Percentiles rank a stretch among this genome's conserved stretches.
These are phyloP conservation scores for Caradrina clavipalpis DNA, from an alignment of 2,888 invertebrate genomes.

Conservation along the genomic window DNA sequence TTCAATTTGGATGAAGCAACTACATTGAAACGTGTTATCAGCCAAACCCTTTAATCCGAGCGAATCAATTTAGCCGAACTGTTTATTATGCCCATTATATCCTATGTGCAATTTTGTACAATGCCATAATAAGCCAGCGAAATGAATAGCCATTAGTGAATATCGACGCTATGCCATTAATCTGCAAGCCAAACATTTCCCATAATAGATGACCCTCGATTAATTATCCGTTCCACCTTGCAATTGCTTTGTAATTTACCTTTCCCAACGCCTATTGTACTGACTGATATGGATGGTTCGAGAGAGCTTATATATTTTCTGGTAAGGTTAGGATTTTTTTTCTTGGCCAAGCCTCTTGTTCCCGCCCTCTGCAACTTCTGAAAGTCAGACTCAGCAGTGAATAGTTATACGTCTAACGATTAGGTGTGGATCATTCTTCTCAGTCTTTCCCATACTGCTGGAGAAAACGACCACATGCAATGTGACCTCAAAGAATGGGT, in stretches of 20 bases:
- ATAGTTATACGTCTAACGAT: too few relatives aligned
- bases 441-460: too few relatives aligned
- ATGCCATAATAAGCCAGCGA: conserved; percentile 11
- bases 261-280: background rate
- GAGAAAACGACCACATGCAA: too few relatives aligned
- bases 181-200: conserved; percentile 20
- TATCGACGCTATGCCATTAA: conserved; percentile 21
- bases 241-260: conserved; percentile 14
- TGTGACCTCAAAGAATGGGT: too few relatives aligned
- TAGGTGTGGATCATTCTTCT: too few relatives aligned
- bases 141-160: conserved; percentile 28
- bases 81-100: conserved; percentile 1
- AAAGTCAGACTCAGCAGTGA: too few relatives aligned
- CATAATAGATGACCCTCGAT: conserved; percentile 33
- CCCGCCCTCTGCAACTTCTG: too few relatives aligned
- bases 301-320: background rate
- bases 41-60: conserved; percentile 23
- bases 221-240: conserved; percentile 21
- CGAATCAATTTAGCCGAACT: conserved; percentile 15
- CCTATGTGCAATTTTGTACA: conserved; percentile 15
- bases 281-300: conserved; percentile 1
- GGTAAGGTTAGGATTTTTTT: background rate
- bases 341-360: too few relatives aligned
- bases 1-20: background rate
- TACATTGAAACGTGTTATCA: conserved; percentile 1